phyloP scores from a whole-genome alignment of 2,113 vertebrate genomes.

The Pavo muticus region DNA sequence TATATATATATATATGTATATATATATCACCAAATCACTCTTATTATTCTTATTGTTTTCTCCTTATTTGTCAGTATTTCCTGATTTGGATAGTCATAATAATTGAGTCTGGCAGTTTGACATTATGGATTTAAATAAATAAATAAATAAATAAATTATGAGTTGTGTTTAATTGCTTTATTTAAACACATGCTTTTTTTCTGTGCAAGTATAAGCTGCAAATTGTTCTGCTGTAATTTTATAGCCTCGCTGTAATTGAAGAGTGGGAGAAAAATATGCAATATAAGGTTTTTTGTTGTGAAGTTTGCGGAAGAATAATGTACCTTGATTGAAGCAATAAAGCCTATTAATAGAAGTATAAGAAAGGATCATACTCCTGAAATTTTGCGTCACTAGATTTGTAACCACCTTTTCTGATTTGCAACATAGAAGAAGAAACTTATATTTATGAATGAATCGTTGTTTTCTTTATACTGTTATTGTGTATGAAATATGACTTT shows the following conservation, averaged over 20 bases:
- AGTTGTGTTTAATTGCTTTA: background rate
- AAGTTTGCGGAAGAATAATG: background rate
- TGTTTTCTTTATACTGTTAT: background rate
- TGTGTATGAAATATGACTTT: background rate
- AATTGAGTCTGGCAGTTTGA: background rate
- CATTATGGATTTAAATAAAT: background rate
- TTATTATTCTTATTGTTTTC: background rate
- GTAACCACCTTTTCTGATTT: background rate
- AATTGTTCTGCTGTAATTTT: background rate
- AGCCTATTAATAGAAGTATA: background rate
- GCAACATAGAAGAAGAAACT: fast-evolving
- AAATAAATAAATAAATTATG: background rate
- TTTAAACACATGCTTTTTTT: background rate
- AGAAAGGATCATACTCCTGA: background rate
- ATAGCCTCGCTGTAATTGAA: background rate
- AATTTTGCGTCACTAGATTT: background rate
- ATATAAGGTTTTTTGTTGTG: background rate
- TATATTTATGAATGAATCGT: background rate
- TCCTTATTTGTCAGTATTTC: background rate
- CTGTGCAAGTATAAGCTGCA: background rate
- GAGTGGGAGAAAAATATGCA: background rate
- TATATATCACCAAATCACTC: background rate
- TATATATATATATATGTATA: too few species aligned
- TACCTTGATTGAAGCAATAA: background rate
- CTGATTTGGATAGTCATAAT: background rate